phyloP scores from a whole-genome alignment of 2,113 vertebrate species.

The Rousettus leschenaultii region DNA sequence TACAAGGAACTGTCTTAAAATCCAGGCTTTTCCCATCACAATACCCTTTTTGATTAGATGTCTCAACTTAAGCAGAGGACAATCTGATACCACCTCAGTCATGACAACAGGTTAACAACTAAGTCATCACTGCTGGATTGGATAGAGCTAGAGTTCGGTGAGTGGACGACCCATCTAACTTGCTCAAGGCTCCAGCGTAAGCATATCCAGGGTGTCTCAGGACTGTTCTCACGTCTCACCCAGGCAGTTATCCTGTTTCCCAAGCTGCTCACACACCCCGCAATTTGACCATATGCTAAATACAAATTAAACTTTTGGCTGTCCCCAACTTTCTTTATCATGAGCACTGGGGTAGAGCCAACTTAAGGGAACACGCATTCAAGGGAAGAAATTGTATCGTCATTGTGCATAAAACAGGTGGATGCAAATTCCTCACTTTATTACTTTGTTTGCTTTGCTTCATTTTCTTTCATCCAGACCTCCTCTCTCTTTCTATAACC shows the following conservation, averaged over 20 bases:
- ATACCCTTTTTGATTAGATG: conserved; percentile 11
- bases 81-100: not conserved
- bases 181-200: not conserved
- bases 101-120: conserved; percentile 35
- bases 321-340: not conserved
- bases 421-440: not conserved
- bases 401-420: not conserved
- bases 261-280: not conserved
- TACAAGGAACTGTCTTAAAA: conserved; percentile 48
- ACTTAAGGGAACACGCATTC: not conserved
- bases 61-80: not conserved
- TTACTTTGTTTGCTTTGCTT: conserved; percentile 20
- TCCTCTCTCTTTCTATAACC: not conserved
- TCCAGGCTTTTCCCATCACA: not conserved
- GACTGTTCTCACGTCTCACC: not conserved
- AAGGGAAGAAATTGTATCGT: not conserved
- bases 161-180: not conserved
- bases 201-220: not conserved
- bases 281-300: not conserved
- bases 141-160: not conserved
- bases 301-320: not conserved
- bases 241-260: not conserved
- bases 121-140: not conserved
- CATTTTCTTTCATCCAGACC: not conserved
- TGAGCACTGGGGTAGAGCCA: not conserved